Base-by-base conservation (phyloP, 2,113 vertebrate genomes). In the Hydrolagus affinis region DNA sequence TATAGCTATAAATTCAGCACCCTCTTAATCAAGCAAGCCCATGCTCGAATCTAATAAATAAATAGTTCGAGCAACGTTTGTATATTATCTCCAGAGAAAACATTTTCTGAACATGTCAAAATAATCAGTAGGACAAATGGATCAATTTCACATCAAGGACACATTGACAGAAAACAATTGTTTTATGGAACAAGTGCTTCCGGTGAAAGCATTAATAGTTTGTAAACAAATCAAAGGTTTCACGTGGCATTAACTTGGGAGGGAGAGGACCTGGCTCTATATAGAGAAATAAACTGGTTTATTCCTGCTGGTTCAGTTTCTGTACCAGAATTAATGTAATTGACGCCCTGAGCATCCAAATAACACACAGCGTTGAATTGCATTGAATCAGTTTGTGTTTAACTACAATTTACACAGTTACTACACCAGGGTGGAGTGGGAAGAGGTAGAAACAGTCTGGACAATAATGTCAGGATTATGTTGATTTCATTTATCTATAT, bases 31-130 rank as follows among this genome's bases (percentile, higher is more conserved):
- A 83, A 83, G 17, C 62, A 6, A 66, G 25, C 66, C 60, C 25
- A 9, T 66, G 19, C 9, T 11, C 66, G 44, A 8, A 2, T 17
- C 2, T 10, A 64, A 80, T 80, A 15, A 80, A 68, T 32, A 64
- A 66, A 25, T 17, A 32, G 15, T 19, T 3, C 66, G 32, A 25
- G 60, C 62, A 83, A 25, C 11, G 19, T 83, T 25, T 8, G 28
- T 14, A 68, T 83, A 66, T 83, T 66, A 83, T 66, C 14, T 83
- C 25, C 25, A 78, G 23, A 60, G n/a, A 62, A 78, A 30, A 78
- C 62, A 23, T 62, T 11, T 17, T 25, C 30, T 66, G 23, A 83
- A 30, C 23, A 30, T 66, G 60, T 12, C 14, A 30, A n/a, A 30
- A 64, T 83, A 9, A 25, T 80, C n/a, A 76, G 74, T 21, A 64